Evolutionary conservation across 37 sponge, comb jelly and placozoan species (phyloP).

Genomic region (Oopsacas minuta): DNA sequence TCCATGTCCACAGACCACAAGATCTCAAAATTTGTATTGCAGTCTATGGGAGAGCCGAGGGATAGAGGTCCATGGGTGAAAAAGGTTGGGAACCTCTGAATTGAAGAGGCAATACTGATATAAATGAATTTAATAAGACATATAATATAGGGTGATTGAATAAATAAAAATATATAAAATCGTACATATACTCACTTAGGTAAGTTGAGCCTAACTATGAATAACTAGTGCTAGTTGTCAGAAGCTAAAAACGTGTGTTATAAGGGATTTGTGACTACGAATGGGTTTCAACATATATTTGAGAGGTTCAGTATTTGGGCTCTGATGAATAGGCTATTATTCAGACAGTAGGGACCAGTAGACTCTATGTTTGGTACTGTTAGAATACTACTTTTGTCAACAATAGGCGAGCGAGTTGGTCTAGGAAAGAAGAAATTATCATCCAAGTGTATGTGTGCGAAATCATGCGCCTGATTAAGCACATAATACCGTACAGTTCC

Average conservation of each 20-base stretch:
- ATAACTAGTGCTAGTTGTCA: no score
- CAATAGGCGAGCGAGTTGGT: not conserved
- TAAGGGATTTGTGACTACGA: not conserved
- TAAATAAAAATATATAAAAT: not conserved
- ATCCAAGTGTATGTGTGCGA: conserved; percentile 8
- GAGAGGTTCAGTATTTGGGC: conserved; percentile 1
- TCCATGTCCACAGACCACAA: no score
- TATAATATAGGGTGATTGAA: not conserved
- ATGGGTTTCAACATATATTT: not conserved
- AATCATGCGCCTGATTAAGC: not conserved
- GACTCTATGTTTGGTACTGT: not conserved
- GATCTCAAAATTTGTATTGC: no score
- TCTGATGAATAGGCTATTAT: not conserved
- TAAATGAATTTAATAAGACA: not conserved
- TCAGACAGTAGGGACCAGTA: not conserved
- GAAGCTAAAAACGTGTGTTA: no score
- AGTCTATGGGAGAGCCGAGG: no score
- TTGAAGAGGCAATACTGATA: not conserved
- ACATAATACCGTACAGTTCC: not conserved
- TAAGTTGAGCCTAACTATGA: not conserved
- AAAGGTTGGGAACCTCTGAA: no score
- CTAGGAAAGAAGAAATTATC: not conserved
- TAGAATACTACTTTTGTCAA: not conserved
- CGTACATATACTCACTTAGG: no score
- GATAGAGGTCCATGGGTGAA: no score